Evolutionary conservation across 2,113 vertebrate genomes (phyloP).

Genomic region (Origma solitaria): DNA sequence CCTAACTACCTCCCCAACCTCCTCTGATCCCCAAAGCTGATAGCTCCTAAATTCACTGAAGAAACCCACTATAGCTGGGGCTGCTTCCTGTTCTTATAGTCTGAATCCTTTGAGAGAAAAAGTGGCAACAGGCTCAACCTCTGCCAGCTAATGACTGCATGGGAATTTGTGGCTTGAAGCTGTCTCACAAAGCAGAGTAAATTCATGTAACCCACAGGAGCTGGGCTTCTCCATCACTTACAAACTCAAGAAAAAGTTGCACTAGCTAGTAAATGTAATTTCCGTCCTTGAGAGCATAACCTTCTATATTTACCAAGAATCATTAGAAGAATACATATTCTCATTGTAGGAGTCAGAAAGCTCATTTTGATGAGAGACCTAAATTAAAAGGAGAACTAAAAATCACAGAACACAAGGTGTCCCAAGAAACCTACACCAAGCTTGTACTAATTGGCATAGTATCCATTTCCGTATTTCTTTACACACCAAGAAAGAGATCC

Average conservation of each 20-base stretch:
- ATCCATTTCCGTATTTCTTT: background rate
- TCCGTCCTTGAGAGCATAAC: background rate
- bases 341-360: background rate
- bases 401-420: background rate
- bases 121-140: background rate
- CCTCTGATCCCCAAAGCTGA: background rate
- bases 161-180: background rate
- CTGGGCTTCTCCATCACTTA: background rate
- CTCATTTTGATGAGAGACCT: background rate
- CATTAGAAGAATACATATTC: background rate
- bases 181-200: background rate
- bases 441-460: background rate
- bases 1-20: background rate
- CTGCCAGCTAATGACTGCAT: background rate
- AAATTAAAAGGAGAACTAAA: background rate
- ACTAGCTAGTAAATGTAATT: background rate
- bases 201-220: background rate
- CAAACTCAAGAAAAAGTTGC: background rate
- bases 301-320: background rate
- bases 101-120: background rate
- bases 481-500: background rate
- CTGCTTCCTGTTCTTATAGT: background rate
- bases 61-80: fast-evolving
- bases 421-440: background rate
- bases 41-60: background rate